phyloP scores from a whole-genome alignment of 2,113 vertebrate genomes.

The Elachura formosa region DNA sequence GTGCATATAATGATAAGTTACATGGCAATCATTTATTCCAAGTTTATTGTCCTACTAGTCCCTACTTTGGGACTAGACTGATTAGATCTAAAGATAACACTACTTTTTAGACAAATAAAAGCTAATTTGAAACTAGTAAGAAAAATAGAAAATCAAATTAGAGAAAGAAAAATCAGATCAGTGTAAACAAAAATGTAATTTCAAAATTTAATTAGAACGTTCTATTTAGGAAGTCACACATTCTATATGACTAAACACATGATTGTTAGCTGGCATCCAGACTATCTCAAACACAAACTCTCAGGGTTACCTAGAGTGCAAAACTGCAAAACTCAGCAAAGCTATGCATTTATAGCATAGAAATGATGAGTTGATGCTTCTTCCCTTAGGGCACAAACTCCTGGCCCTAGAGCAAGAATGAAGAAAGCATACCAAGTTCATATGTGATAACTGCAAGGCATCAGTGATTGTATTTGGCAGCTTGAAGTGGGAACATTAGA shows the following conservation, averaged over 20 bases:
- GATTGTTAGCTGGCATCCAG: conserved; percentile 1
- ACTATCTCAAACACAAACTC: neutral
- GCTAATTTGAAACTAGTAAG: neutral
- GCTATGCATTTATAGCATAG: neutral
- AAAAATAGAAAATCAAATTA: neutral
- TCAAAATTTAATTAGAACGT: neutral
- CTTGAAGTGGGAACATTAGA: conserved; percentile 9
- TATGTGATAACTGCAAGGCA: neutral
- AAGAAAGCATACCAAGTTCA: neutral
- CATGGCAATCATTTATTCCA: neutral
- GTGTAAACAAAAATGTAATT: neutral
- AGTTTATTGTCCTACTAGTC: neutral
- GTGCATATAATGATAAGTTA: neutral
- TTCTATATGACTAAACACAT: neutral
- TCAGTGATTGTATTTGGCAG: neutral
- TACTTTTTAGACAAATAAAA: neutral
- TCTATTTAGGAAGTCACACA: neutral
- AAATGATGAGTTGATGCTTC: neutral
- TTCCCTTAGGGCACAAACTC: neutral
- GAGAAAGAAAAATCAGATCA: neutral
- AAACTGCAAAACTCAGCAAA: neutral
- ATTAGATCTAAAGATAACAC: neutral
- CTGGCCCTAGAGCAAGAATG: neutral
- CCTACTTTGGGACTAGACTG: neutral
- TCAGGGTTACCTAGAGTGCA: neutral